phyloP scores from a whole-genome alignment of 2,797 vertebrate genomes.

The Hippoglossus hippoglossus region DNA sequence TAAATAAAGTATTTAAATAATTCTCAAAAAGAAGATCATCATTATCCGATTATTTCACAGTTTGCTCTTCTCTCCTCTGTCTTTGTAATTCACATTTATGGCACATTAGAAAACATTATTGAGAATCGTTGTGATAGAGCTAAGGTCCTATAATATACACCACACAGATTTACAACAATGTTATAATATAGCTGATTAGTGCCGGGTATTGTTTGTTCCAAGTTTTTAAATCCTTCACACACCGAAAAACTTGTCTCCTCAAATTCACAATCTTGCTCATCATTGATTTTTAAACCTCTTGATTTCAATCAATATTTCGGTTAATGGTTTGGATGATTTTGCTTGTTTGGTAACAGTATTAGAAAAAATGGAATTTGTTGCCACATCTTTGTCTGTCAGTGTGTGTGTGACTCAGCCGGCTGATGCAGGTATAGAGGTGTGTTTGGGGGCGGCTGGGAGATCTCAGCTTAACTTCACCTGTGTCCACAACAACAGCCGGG shows the following conservation, averaged over 20 bases:
- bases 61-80: neutral
- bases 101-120: too few relatives aligned
- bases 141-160: neutral
- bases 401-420: neutral
- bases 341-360: neutral
- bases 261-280: too few relatives aligned
- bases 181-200: neutral
- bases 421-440: conserved; percentile 2
- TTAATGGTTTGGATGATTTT: neutral
- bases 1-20: too few relatives aligned
- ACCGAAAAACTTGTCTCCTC: neutral
- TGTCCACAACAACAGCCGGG: neutral
- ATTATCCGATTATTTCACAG: neutral
- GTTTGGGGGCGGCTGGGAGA: neutral
- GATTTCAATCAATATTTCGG: neutral
- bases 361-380: too few relatives aligned
- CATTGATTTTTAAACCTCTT: neutral
- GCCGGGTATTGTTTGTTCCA: neutral
- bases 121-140: neutral
- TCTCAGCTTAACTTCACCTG: conserved; percentile 4
- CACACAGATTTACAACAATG: neutral
- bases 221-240: neutral
- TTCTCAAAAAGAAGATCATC: neutral
- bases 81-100: neutral
- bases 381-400: neutral